Conservation (phyloP, 2,888 invertebrate genomes). For the Thereva nobilitata region DNA sequence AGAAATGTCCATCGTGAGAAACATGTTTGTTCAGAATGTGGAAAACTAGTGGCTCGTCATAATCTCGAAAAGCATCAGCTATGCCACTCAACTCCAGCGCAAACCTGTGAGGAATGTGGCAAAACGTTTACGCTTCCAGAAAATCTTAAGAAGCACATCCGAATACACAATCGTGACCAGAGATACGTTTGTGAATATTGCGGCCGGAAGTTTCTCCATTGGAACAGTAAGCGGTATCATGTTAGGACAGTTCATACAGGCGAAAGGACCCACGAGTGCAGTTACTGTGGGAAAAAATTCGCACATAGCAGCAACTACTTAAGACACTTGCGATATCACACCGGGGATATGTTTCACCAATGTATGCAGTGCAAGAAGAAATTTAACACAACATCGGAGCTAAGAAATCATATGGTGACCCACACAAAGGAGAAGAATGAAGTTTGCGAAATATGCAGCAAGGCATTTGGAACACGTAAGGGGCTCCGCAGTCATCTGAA, state of each 20-base stretch:
- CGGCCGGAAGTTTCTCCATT: slow-evolving; percentile 37
- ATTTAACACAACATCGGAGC: slow-evolving; percentile 30
- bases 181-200: slow-evolving; percentile 35
- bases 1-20: slow-evolving; percentile 1
- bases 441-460: slow-evolving; percentile 32
- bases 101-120: slow-evolving; percentile 17
- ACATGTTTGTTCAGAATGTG: slow-evolving; percentile 35
- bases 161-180: slow-evolving; percentile 25
- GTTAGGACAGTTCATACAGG: slow-evolving; percentile 33
- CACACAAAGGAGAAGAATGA: slow-evolving; percentile 38
- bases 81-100: slow-evolving; percentile 5
- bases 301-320: slow-evolving; percentile 30
- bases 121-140: slow-evolving; percentile 14
- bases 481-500: slow-evolving; percentile 26
- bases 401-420: slow-evolving; percentile 34
- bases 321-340: slow-evolving; percentile 34
- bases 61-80: slow-evolving; percentile 32
- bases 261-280: slow-evolving; percentile 36
- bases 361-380: slow-evolving; percentile 35
- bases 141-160: slow-evolving; percentile 19
- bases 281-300: slow-evolving; percentile 31
- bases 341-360: slow-evolving; percentile 31
- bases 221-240: slow-evolving; percentile 36
- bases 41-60: slow-evolving; percentile 27
- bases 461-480: slow-evolving; percentile 36